Evolutionary conservation across 2,888 invertebrate species (phyloP).

Genomic region (Oscheius sp.): DNA sequence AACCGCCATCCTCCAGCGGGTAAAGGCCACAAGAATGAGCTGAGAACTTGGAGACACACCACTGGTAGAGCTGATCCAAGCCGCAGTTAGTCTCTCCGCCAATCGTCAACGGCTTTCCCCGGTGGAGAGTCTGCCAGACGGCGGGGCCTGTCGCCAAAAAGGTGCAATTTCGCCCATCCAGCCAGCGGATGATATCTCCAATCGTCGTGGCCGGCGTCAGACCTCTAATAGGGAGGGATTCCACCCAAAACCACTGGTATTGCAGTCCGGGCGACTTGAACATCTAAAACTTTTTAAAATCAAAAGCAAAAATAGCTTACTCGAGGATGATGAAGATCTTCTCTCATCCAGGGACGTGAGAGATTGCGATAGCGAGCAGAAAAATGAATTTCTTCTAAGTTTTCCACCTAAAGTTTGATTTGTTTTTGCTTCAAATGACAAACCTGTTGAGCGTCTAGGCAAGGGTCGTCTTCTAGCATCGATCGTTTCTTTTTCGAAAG

Average conservation of each 20-base stretch:
- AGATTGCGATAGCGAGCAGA: neutral
- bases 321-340: neutral
- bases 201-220: constrained; percentile 24
- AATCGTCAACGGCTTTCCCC: constrained; percentile 4
- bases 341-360: neutral
- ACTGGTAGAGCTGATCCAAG: constrained; percentile 35
- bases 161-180: constrained; percentile 25
- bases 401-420: no score
- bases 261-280: constrained; percentile 35
- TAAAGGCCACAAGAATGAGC: constrained; percentile 36
- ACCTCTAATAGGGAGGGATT: constrained; percentile 37
- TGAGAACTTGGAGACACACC: constrained; percentile 35
- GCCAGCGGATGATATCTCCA: constrained; percentile 26
- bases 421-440: no score
- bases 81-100: constrained; percentile 26
- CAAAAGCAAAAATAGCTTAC: neutral
- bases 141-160: constrained; percentile 25
- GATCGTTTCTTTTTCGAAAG: neutral
- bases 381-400: neutral
- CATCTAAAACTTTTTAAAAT: constrained; percentile 29
- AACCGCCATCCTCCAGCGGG: constrained; percentile 31
- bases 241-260: constrained; percentile 51
- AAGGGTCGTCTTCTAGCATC: constrained; percentile 26
- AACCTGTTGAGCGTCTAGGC: neutral
- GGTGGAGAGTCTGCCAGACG: constrained; percentile 23